These are phyloP conservation scores for Leptobrachium ailaonicum DNA, from an alignment of 2,113 vertebrate genomes.

Conservation along the genomic window DNA sequence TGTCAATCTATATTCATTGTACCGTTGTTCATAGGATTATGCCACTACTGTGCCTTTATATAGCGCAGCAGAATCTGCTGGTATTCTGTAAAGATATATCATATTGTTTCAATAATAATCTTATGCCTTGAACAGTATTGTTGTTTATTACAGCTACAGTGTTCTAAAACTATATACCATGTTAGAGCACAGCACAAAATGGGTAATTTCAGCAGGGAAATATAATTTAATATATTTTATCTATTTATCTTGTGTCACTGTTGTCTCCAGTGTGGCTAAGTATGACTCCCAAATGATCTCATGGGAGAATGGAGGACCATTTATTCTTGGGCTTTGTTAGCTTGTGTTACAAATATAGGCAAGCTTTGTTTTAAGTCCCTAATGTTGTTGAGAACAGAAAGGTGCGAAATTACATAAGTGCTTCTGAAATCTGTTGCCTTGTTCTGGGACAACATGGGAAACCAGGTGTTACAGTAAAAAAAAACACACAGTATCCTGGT, in stretches of 20 bases:
- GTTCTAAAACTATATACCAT: too few relatives aligned
- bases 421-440: constrained; percentile 15
- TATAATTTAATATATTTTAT: constrained; percentile 12
- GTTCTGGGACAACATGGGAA: constrained; percentile 32
- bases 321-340: constrained; percentile 41
- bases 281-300: background rate
- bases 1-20: too few relatives aligned
- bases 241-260: constrained; percentile 11
- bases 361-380: constrained; percentile 43
- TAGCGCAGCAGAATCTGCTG: too few relatives aligned
- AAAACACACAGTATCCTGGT: constrained; percentile 34
- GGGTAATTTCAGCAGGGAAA: constrained; percentile 24
- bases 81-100: too few relatives aligned
- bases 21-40: too few relatives aligned
- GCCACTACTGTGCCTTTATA: too few relatives aligned
- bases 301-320: background rate
- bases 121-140: too few relatives aligned
- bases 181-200: background rate
- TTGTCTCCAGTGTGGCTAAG: background rate
- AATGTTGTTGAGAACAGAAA: constrained; percentile 11
- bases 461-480: constrained; percentile 32
- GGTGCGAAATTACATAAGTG: constrained; percentile 28
- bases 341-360: constrained; percentile 40
- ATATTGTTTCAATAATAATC: too few relatives aligned
- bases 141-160: too few relatives aligned